These are phyloP conservation scores for Scelioninae gen. 2 DNA, from an alignment of 2,888 invertebrate genomes.

Conservation along the genomic window DNA sequence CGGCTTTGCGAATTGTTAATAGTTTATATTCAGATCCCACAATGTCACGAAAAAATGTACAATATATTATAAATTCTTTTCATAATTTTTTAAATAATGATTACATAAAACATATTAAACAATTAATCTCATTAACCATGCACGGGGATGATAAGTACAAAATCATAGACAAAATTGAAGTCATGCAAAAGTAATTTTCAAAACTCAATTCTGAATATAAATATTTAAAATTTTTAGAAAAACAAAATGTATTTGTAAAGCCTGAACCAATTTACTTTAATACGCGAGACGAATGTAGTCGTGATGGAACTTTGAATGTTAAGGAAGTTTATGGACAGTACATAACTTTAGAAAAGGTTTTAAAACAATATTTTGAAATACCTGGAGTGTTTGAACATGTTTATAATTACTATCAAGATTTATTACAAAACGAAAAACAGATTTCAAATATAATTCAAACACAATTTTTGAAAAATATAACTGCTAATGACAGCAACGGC, in stretches of 20 bases:
- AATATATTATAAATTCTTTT: conserved; percentile 9
- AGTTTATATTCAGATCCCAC: conserved; percentile 20
- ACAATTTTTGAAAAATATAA: conserved; percentile 8
- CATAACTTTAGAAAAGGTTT: conserved; percentile 9
- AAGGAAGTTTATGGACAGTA: conserved; percentile 11
- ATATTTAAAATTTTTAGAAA: conserved; percentile 11
- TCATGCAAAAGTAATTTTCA: conserved; percentile 18
- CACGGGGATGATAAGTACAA: neutral
- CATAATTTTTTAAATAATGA: conserved; percentile 25
- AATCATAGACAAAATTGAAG: conserved; percentile 18
- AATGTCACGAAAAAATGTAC: conserved; percentile 10
- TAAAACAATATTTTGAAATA: conserved; percentile 5
- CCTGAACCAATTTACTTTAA: conserved; percentile 18
- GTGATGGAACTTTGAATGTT: conserved; percentile 4
- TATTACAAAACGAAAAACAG: neutral
- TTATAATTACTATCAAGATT: neutral
- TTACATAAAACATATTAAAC: conserved; percentile 17
- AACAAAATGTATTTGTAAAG: conserved; percentile 4
- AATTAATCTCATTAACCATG: neutral
- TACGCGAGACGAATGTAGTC: conserved; percentile 6
- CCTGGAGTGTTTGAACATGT: neutral
- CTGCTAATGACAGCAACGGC: neutral
- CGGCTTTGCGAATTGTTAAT: too few species aligned
- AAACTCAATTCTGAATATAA: conserved; percentile 13
- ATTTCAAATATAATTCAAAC: conserved; percentile 12